Evolutionary conservation across 2,888 invertebrate species (phyloP), one percentile per base, ranked within the genome.

Genomic region (Fragum sueziense): DNA sequence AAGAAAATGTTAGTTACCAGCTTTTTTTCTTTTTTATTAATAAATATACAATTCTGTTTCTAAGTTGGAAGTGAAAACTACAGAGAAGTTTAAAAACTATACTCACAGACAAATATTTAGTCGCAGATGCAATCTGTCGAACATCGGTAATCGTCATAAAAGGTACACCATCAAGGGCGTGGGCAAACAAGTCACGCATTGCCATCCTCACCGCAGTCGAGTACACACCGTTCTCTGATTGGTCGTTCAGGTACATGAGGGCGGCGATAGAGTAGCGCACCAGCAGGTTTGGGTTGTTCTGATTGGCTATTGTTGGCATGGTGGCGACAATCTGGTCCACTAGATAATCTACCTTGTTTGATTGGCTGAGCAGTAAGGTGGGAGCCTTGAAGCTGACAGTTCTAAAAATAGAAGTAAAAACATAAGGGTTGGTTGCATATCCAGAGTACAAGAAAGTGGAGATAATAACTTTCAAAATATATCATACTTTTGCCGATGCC

Each of bases 191-290:
- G 57, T 88, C 87, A 25, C 91, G 73, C 22, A 90, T 59, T n/a
- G 82, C 77, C 41, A 85, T 81, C 29, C 87, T 74, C 31, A 75
- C 59, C 2, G 76, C 77, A 17, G 68, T 54, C 1, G 78, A 69
- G 14, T 73, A 31, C 0, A 57, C 69, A 14, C 77, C 75, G 9
- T 70, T 52, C 11, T 76, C 74, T 9, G 89, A 88, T 29, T 85
- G 85, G 11, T 85, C 80, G 75, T 91, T 91, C 3, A 91, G 79
- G 70, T 86, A 82, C 33, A 84, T 79, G 11, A 85, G 81, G 2
- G 88, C 68, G 17, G 89, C 86, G 17, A 88, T 85, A 33, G 76
- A 72, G 70, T 88, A 91, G 74, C 90, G 90, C 41, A 90, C 78
- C 22, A 90, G 75, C 11, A 79, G 59, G 0, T 76, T 57, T 0